Base-by-base conservation (phyloP, 2,797 vertebrate genomes). In the Hippoglossus hippoglossus region DNA sequence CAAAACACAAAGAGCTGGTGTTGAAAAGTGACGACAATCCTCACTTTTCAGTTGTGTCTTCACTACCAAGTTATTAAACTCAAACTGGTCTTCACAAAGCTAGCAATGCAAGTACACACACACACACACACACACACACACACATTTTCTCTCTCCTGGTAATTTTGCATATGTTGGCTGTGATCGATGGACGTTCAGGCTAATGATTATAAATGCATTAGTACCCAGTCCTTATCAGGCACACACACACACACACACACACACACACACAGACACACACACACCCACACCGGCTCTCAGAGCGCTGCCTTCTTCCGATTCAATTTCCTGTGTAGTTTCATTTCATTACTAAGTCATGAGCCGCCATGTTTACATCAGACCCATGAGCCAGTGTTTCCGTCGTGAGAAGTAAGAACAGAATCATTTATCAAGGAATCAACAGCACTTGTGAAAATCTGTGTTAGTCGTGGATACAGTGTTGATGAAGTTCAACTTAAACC, bases 131-230 rank as follows among this genome's bases (percentile, higher is more conserved):
- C 49, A 34, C 1, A 34, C 31, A 34, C 31, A 34, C 36, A 39
- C 36, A 13, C 12, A 39, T 12, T 39, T 39, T 39, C 12, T 39
- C 39, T 84, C 81, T 60, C 34, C 74, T 71, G 80, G 88, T 89
- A 81, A 92, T 90, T 86, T 82, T 76, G 63, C 83, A 85, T 83
- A 77, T 77, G 85, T 74, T 88, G 81, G 77, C 75, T 75, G 68
- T 92, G 91, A 94, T 92, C 77, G 85, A 94, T 94, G 85, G 59
- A 73, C 73, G 80, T 73, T 71, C 39, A 11, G 67, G 58, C 67
- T 82, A 93, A 93, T 90, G 89, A 85, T 93, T 92, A 90, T 92
- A 93, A 91, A 94, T 90, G 84, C 85, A 89, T 90, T 89, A 90
- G 79, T 61, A 72, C 63, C 72, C 50, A 63, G 64, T 81, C 50